Evolutionary conservation across 2,888 invertebrate genomes (phyloP), one percentile per base, ranked within the genome.

Genomic region (Perizoma affinitatum): DNA sequence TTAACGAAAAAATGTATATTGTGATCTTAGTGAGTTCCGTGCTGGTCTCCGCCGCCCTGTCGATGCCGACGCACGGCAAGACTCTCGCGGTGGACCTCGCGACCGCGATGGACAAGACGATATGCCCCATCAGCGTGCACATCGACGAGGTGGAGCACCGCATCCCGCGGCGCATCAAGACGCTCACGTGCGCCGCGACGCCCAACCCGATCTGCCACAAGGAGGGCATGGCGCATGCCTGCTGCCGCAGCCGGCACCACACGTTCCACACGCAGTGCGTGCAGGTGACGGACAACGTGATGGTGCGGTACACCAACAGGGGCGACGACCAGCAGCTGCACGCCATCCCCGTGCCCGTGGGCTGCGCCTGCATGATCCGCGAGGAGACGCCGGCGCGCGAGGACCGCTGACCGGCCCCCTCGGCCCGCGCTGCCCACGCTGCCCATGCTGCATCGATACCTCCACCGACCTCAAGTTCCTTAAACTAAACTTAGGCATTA

Each of bases 311-410:
- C 57, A 42, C 40, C 10, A 46, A 54, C 83, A 76, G 72, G 63
- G 65, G 59, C 44, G 64, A 64, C 52, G 56, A 11, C 60, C 72
- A 74, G 57, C 54, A 63, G 59, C 65, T 61, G 48, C 40, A 49
- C n/a, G 61, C 72, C 54, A 62, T 76, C 65, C 75, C 76, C 63
- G 90, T 90, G 74, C 72, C 84, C 8, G 89, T 91, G 62, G 91
- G 91, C 74, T 91, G 91, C 86, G 73, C 84, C 44, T 91, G 91
- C 82, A 80, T 89, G 76, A 80, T 89, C 69, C 74, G 76, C 66
- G 71, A 78, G 69, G 69, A 70, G 60, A 67, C 76, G 52, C 35
- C 11, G 45, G 80, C 80, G 65, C 54, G 46, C 69, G 72, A 68
- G 60, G 66, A 61, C 66, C 49, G 58, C 47, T 87, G 74, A 80